A percentile compares a stretch with the other conserved stretches of the same genome.
phyloP scores from a whole-genome alignment of 2,888 invertebrate genomes.

The Oligia latruncula region DNA sequence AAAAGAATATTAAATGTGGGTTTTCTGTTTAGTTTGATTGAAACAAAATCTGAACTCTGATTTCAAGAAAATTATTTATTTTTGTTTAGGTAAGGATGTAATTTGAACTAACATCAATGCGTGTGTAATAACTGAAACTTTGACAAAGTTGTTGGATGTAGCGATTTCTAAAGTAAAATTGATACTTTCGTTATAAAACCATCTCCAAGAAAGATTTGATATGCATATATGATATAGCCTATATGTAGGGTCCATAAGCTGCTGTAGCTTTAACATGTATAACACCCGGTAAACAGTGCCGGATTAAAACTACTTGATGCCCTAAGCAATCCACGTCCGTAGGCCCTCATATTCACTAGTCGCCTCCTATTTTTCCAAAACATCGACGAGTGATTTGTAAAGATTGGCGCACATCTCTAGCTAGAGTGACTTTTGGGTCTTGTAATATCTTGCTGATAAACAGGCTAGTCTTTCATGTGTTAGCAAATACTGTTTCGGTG shows the following conservation, averaged over 20 bases:
- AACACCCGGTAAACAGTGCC: not conserved
- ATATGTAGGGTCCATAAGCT: not conserved
- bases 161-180: not conserved
- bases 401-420: too few species aligned
- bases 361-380: too few species aligned
- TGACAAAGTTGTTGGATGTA: not conserved
- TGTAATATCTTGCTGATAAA: too few species aligned
- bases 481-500: too few species aligned
- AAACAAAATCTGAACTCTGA: not conserved
- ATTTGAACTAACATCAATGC: not conserved
- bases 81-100: not conserved
- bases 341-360: too few species aligned
- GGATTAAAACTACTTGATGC: too few species aligned
- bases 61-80: not conserved
- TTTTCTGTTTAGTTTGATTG: slow-evolving; percentile 4
- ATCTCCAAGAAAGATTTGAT: not conserved
- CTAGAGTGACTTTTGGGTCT: too few species aligned
- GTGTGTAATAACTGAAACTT: not conserved
- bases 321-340: too few species aligned
- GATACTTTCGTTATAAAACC: not conserved
- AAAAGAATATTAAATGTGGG: slow-evolving; percentile 12
- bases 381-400: too few species aligned
- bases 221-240: not conserved
- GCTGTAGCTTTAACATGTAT: too few species aligned
- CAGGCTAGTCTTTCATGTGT: too few species aligned